A percentile compares a stretch with the other conserved stretches of the same genome.
These are phyloP conservation scores for Ibycter americanus DNA, from an alignment of 2,797 vertebrate genomes.

Conservation along the genomic window DNA sequence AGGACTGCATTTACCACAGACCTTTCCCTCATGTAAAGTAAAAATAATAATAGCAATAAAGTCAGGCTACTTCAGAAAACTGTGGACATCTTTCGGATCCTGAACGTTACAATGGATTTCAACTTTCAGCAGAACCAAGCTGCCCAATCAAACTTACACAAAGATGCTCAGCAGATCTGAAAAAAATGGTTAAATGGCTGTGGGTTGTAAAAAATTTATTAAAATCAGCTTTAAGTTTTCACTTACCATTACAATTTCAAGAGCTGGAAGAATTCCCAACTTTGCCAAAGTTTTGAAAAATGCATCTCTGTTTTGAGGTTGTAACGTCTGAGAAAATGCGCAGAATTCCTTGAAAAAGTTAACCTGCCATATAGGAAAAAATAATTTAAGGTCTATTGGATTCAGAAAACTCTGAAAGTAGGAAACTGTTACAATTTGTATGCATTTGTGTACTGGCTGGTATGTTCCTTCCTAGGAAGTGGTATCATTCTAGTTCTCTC, in stretches of 20 bases:
- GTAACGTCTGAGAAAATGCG: constrained; percentile 94
- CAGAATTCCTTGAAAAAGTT: constrained; percentile 98
- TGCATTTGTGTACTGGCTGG: too few relatives aligned
- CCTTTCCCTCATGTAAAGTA: neutral
- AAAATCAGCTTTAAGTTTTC: neutral
- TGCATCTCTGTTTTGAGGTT: constrained; percentile 94
- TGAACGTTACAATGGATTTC: rapidly evolving
- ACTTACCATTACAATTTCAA: constrained; percentile 96
- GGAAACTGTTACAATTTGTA: neutral
- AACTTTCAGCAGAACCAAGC: neutral
- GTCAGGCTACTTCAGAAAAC: neutral
- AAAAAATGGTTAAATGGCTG: neutral
- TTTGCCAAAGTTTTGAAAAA: constrained; percentile 98
- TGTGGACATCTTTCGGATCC: neutral
- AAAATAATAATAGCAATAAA: neutral
- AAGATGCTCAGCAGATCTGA: neutral
- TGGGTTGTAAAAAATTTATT: rapidly evolving
- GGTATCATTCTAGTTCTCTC: neutral
- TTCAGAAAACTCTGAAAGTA: neutral
- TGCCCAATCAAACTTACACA: neutral
- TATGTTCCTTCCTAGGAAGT: neutral
- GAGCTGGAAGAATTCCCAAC: constrained; percentile 93
- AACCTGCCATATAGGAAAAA: constrained; percentile 76
- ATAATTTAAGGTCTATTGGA: neutral
- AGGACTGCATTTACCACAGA: neutral